A percentile compares a stretch with the other conserved stretches of the same genome.
Evolutionary conservation across 1,140 invertebrate species (phyloP).

Genomic region (Dolichoris vasculosae): DNA sequence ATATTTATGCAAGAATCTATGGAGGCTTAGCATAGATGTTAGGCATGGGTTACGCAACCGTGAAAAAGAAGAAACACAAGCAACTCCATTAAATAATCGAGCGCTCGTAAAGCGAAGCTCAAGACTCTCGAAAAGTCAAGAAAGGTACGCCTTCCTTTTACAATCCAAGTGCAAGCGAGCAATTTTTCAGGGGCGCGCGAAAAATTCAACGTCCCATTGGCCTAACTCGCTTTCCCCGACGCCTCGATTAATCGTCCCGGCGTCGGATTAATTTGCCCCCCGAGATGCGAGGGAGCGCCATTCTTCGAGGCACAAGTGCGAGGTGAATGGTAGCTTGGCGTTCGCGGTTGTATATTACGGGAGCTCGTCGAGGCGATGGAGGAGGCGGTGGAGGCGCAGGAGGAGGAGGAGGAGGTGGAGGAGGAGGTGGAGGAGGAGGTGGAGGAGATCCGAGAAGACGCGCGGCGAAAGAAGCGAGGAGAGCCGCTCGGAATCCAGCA

Average conservation of each 20-base stretch:
- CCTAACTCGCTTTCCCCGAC: too few species aligned
- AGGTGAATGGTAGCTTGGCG: background rate
- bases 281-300: background rate
- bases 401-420: background rate
- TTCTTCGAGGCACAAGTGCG: background rate
- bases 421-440: background rate
- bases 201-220: background rate
- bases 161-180: too few species aligned
- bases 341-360: background rate
- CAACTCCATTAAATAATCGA: too few species aligned
- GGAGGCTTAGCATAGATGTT: too few species aligned
- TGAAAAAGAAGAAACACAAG: too few species aligned
- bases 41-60: too few species aligned
- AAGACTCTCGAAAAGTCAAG: background rate
- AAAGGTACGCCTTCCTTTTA: too few species aligned
- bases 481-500: constrained; percentile 42
- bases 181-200: too few species aligned
- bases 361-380: background rate
- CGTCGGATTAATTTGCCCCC: background rate
- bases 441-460: constrained; percentile 8
- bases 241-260: background rate
- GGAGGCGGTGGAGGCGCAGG: background rate
- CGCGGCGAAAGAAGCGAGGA: constrained; percentile 10
- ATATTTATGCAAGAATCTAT: too few species aligned
- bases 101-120: too few species aligned